These are phyloP conservation scores for Sorex araneus DNA, from an alignment of 2,113 vertebrate genomes.

Conservation along the genomic window DNA sequence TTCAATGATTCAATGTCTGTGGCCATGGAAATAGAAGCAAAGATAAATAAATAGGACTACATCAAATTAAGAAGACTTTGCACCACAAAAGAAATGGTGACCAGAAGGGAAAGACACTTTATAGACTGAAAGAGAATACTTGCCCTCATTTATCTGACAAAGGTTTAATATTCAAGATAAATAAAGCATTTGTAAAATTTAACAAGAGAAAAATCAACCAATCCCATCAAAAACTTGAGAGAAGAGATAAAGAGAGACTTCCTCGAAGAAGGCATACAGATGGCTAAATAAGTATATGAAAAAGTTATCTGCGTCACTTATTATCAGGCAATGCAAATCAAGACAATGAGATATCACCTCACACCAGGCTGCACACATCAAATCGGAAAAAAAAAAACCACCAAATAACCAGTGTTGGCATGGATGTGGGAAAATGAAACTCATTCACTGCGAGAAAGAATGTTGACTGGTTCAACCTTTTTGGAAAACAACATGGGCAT, in stretches of 20 bases:
- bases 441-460: neutral
- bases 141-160: neutral
- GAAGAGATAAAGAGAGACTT: neutral
- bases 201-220: neutral
- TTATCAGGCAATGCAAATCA: neutral
- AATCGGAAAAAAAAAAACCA: neutral
- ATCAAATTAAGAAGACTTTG: too few species aligned
- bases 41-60: too few species aligned
- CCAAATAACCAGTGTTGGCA: neutral
- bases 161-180: neutral
- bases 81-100: too few species aligned
- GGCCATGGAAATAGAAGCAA: too few species aligned
- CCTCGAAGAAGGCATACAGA: neutral
- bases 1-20: too few species aligned
- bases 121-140: neutral
- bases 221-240: neutral
- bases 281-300: neutral
- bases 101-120: too few species aligned
- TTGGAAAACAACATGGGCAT: neutral
- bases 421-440: too few species aligned
- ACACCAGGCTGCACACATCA: neutral
- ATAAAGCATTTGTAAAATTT: neutral
- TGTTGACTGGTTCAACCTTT: neutral
- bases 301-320: neutral
- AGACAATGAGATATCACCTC: neutral